Evolutionary conservation across 2,113 vertebrate species (phyloP).

Genomic region (Sinocyclocheilus anophthalmus): DNA sequence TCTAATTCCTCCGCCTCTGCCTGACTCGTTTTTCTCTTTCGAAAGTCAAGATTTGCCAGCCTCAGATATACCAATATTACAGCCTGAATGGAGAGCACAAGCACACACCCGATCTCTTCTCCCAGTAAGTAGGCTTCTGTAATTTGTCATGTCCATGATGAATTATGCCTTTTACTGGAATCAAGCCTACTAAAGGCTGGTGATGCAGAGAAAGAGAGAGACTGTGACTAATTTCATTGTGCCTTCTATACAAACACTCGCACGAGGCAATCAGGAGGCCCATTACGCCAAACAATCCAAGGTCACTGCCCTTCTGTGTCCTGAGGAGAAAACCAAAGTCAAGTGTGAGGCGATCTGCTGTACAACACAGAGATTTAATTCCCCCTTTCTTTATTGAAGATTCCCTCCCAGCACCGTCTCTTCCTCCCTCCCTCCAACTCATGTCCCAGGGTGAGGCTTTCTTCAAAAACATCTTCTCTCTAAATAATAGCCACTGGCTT

Average conservation of each 20-base stretch:
- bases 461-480: constrained; percentile 44
- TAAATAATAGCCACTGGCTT: constrained; percentile 54
- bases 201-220: neutral
- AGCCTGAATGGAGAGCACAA: neutral
- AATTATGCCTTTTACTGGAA: constrained; percentile 49
- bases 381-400: constrained; percentile 15
- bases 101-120: constrained; percentile 5
- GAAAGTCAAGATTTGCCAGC: constrained; percentile 35
- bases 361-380: constrained; percentile 10
- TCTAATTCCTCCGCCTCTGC: constrained; percentile 23
- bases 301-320: constrained; percentile 30
- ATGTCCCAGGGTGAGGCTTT: constrained; percentile 29
- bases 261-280: constrained; percentile 10
- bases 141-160: constrained; percentile 56
- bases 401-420: neutral
- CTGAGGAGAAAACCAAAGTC: neutral
- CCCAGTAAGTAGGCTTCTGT: constrained; percentile 44
- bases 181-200: constrained; percentile 11
- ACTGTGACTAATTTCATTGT: constrained; percentile 19
- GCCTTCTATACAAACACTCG: constrained; percentile 15
- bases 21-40: neutral
- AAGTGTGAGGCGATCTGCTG: constrained; percentile 7
- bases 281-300: neutral
- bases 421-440: neutral
- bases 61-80: constrained; percentile 9